A percentile compares a stretch with the other conserved stretches of the same genome.
These are phyloP conservation scores for Drosophila maculinotata DNA, from an alignment of 2,888 invertebrate species.

Conservation along the genomic window DNA sequence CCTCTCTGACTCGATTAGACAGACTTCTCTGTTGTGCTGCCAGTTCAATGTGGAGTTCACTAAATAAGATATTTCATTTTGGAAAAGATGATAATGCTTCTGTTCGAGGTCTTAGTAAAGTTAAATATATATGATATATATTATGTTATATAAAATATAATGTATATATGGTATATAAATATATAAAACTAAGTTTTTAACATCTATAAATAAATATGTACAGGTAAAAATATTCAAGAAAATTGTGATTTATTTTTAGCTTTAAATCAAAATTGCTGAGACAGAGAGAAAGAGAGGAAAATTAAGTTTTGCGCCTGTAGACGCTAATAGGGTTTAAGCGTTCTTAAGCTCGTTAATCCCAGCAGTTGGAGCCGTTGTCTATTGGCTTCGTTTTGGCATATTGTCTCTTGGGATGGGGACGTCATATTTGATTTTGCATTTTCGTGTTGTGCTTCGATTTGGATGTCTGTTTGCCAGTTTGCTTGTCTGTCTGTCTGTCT, in stretches of 20 bases:
- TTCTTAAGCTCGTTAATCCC: constrained; percentile 53
- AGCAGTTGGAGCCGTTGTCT: constrained; percentile 21
- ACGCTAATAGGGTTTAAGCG: constrained; percentile 63
- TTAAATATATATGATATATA: too few relatives aligned
- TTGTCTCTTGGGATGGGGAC: constrained; percentile 21
- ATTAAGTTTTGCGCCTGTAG: constrained; percentile 39
- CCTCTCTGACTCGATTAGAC: constrained; percentile 39
- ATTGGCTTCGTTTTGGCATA: constrained; percentile 51
- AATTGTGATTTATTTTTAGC: too few relatives aligned
- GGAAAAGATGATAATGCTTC: background rate
- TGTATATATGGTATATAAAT: too few relatives aligned
- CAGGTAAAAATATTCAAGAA: too few relatives aligned
- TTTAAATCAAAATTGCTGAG: constrained; percentile 1
- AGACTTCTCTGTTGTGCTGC: background rate
- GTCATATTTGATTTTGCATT: constrained; percentile 74
- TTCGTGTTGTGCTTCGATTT: constrained; percentile 36
- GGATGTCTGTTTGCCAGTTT: constrained; percentile 21
- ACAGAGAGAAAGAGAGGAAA: background rate
- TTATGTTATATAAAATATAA: too few relatives aligned
- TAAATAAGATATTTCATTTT: constrained; percentile 22
- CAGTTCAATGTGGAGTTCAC: constrained; percentile 2
- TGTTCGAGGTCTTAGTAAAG: too few relatives aligned
- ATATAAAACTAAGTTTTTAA: too few relatives aligned
- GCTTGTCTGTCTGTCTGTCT: too few relatives aligned
- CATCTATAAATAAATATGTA: too few relatives aligned